These are phyloP conservation scores for Antechinus stuartii DNA, from an alignment of 2,113 vertebrate species.

Conservation along the genomic window DNA sequence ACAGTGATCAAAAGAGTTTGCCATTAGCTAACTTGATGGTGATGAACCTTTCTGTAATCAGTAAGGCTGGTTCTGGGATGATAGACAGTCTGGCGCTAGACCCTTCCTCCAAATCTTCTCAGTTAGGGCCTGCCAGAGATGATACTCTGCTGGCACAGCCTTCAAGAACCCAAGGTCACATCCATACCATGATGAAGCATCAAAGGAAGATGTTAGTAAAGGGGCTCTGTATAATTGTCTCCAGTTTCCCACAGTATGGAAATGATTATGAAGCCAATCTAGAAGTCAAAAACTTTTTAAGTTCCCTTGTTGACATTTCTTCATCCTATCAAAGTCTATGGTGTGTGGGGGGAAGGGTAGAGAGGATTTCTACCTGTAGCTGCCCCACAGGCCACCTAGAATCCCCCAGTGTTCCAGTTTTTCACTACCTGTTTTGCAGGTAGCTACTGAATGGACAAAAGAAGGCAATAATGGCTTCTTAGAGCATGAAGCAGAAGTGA, in stretches of 20 bases:
- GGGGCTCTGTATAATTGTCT: not conserved
- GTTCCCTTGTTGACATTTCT: not conserved
- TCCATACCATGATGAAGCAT: not conserved
- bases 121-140: not conserved
- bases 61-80: not conserved
- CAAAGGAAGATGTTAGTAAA: conserved; percentile 3
- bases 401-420: not conserved
- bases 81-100: not conserved
- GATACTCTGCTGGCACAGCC: not conserved
- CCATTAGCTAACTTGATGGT: not conserved
- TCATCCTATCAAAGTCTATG: not conserved
- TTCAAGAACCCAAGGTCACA: not conserved
- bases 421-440: not conserved
- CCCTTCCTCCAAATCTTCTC: not conserved
- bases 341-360: not conserved
- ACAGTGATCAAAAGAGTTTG: not conserved
- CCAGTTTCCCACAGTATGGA: not conserved
- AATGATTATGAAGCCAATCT: not conserved
- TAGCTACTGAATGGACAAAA: not conserved
- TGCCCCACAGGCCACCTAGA: not conserved
- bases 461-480: not conserved
- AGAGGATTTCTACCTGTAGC: not conserved
- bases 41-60: not conserved
- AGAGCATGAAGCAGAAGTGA: not conserved
- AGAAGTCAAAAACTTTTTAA: not conserved